Evolutionary conservation across 2,888 invertebrate species (phyloP), one percentile per base, ranked within the genome.

Genomic region (Platycheirus albimanus): DNA sequence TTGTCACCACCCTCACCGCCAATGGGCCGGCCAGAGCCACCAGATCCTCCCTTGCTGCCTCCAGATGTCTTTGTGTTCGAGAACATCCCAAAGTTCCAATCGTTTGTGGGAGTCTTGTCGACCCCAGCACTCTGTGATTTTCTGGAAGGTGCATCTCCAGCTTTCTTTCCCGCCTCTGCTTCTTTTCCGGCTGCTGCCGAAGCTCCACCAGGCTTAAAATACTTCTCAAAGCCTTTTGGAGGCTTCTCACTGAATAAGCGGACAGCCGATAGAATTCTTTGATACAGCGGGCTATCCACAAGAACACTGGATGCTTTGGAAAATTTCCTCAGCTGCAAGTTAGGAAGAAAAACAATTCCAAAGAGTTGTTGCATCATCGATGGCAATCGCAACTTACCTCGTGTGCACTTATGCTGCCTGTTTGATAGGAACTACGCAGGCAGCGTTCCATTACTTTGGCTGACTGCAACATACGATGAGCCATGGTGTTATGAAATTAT

Each of bases 171-270:
- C 0, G 69, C 85, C 49, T 61, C 43, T 5, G 89, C 90, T 86
- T 92, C 92, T 51, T 88, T 87, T 28, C 85, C 87, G 8, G 87
- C 83, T 61, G 89, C 88, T 1, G 88, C 76, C 28, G 86, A 38
- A 85, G 91, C 89, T 43, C 91, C 90, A 19, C 93, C 93, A 7
- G 94, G 95, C 88, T 95, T 94, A 87, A 96, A 98, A 90, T 96
- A 98, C 88, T 98, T 98, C 89, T 97, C 98, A 90, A 98, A 98
- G 0, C 98, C 98, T 91, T 97, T 97, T 0, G 98, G 98, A 11
- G 96, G 95, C 87, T 95, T 95, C 87, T 95, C 94, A 88, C 95
- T 95, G 86, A 96, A 92, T 72, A 93, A 85, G 10, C 86, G 86
- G 13, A 89, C 79, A 51, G 88, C 88, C 52, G 88, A 87, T 58